Conservation (phyloP, 2,797 vertebrate species). For the Myotis planiceps region DNA sequence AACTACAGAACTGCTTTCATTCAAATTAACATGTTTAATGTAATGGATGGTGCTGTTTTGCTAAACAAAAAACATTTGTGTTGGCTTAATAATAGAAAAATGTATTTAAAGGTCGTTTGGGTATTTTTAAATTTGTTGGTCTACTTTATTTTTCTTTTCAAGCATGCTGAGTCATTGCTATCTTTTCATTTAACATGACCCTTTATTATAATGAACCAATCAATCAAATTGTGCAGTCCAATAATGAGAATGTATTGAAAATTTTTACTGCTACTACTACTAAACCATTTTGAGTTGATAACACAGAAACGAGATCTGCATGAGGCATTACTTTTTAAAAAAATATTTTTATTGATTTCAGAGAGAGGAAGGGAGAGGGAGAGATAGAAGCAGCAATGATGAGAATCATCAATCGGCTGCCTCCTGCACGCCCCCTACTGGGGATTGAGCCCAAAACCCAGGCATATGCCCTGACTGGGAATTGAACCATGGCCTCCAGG, state of each 20-base stretch:
- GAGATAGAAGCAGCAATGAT: too few species aligned
- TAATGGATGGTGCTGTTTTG: neutral
- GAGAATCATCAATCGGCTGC: too few species aligned
- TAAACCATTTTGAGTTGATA: neutral
- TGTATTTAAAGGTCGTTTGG: neutral
- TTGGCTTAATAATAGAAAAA: constrained; percentile 11
- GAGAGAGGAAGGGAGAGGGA: too few species aligned
- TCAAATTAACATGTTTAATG: neutral
- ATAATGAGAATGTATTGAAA: neutral
- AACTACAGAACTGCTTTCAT: neutral
- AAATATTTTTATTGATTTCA: too few species aligned
- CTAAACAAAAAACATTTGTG: neutral
- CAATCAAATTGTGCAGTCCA: neutral
- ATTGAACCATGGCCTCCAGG: too few species aligned
- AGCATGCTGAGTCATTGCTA: neutral
- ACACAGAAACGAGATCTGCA: neutral
- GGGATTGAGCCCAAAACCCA: too few species aligned
- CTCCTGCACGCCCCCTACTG: too few species aligned
- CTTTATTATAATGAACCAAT: neutral
- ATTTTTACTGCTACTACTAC: too few species aligned
- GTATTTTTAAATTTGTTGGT: neutral
- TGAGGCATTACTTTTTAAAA: neutral
- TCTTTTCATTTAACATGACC: neutral
- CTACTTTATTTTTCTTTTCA: neutral
- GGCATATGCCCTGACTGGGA: too few species aligned